Evolutionary conservation across 2,888 invertebrate genomes (phyloP).

Genomic region (Tortricodes alternella): DNA sequence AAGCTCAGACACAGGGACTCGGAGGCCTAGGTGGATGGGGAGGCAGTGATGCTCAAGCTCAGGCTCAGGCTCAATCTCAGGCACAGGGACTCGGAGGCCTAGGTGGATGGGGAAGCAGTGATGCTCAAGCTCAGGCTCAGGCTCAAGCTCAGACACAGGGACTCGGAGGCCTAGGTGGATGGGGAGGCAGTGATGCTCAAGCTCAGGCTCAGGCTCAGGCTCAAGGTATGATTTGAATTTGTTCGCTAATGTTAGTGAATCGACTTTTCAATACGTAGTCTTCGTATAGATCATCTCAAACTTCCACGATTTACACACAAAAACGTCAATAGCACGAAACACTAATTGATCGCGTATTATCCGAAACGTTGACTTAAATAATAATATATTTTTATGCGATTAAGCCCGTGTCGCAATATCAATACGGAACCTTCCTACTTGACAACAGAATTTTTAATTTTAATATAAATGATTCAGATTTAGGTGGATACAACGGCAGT

Average conservation of each 20-base stretch:
- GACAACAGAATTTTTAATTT: too few relatives aligned
- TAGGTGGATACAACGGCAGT: too few relatives aligned
- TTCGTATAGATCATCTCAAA: background rate
- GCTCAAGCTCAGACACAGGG: slow-evolving; percentile 9
- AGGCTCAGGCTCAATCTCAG: slow-evolving; percentile 13
- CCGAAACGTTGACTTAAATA: too few relatives aligned
- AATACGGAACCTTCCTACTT: too few relatives aligned
- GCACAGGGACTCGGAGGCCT: background rate
- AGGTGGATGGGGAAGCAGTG: slow-evolving; percentile 6
- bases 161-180: slow-evolving; percentile 3
- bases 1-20: slow-evolving; percentile 2
- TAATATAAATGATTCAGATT: too few relatives aligned
- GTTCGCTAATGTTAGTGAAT: too few relatives aligned
- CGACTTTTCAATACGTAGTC: background rate
- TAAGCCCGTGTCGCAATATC: too few relatives aligned
- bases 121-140: slow-evolving; percentile 26
- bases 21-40: slow-evolving; percentile 9
- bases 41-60: slow-evolving; percentile 26
- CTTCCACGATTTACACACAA: too few relatives aligned
- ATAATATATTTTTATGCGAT: too few relatives aligned
- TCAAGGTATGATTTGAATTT: too few relatives aligned
- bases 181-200: slow-evolving; percentile 7
- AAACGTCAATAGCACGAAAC: too few relatives aligned
- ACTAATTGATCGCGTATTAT: too few relatives aligned
- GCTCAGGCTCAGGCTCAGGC: slow-evolving; percentile 26